Evolutionary conservation across 2,797 vertebrate genomes (phyloP), one percentile per base, ranked within the genome.

Genomic region (Danio choprae): DNA sequence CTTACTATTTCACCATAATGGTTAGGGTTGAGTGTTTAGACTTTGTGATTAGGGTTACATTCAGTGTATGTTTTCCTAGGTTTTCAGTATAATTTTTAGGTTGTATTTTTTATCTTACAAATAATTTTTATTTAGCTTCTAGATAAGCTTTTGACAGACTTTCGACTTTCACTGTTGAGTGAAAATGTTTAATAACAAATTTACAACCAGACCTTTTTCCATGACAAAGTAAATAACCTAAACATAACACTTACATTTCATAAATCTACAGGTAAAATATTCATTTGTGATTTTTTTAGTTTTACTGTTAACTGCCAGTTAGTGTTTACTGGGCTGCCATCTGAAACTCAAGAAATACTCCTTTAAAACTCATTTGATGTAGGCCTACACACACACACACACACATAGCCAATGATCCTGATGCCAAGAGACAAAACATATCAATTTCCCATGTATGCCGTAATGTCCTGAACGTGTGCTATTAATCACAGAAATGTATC

Each of bases 401-500:
- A 58, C 51, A 60, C 7, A 59, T 20, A 77, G 64, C 59, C 65
- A 78, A 60, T 78, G 55, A 70, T 70, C 36, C 65, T 29, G 38
- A 53, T 62, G 36, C 56, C 18, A 22, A 53, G 4, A 63, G 36
- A 71, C 67, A 71, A 60, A 70, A 70, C 55, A 79, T 51, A 70
- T 70, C 44, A 70, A 53, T 71, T 60, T 12, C 18, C 77, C 38
- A 11, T 41, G 67, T n/a, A 22, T 22, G n/a, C 67, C 15, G 3
- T 79, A 71, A 62, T 50, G 56, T 41, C 18, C 41, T 46, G 41
- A 58, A n/a, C 20, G 18, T 46, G 11, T 9, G 7, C 67, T 71
- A 70, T 79, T 62, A 62, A 79, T 79, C 77, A 79, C 43, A 60
- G 44, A 53, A 70, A 71, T 67, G 6, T 71, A 77, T 53, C 56